Evolutionary conservation across 1,140 invertebrate genomes (phyloP), one percentile per base, ranked within the genome.

Genomic region (Drosophila carrolli): DNA sequence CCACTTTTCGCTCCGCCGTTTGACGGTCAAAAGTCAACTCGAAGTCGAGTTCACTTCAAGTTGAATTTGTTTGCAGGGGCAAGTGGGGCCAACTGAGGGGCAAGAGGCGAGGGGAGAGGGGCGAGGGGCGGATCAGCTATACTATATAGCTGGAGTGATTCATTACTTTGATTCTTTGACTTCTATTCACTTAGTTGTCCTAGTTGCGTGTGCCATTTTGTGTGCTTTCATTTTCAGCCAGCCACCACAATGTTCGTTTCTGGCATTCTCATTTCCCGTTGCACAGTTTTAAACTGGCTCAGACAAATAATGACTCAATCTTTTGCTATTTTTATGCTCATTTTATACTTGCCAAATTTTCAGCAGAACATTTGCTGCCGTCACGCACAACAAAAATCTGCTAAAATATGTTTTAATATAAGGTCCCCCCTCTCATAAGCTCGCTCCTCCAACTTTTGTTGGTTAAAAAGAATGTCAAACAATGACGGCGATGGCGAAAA

Each of bases 1-100:
- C 84, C 84, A 83, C 80, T 85, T 76, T 68, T 70, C 53, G 57
- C 68, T 50, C 76, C 65, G 58, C 43, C 66, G 84, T 88, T 88
- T 89, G 85, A 89, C 84, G 84, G 84, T 89, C 84, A 89, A 89
- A 89, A 89, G 84, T 89, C 84, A 89, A 89, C 84, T 89, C 77
- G 84, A 89, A 89, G 84, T 89, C 81, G 84, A 89, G 84, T 89
- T 89, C 84, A 89, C 84, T 89, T 89, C 70, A 89, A 89, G 70
- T 89, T 89, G 84, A 89, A 89, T 89, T 89, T 89, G 85, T 89
- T 89, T 89, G 84, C 77, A 58, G 62, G 54, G 82, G 79, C 75
- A 79, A 88, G 76, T 76, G 71, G 60, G 67, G 55, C 35, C 67
- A 57, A 60, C 55, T 35, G 23, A 23, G 38, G 32, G 51, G 5